Base-by-base conservation (phyloP, 2,888 invertebrate species). In the Apomyelois bistriatella region DNA sequence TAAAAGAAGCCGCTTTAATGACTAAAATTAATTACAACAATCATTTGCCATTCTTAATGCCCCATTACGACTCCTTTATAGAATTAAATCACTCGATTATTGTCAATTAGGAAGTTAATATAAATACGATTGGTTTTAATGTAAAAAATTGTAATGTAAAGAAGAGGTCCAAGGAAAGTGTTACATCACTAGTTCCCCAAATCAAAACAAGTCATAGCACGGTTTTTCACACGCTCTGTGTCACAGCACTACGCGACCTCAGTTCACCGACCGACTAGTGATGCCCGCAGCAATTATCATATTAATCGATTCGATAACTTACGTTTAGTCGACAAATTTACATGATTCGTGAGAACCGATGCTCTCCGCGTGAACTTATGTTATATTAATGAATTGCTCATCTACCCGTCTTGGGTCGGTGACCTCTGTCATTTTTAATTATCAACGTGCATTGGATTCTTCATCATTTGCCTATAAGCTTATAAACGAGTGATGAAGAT, bases 161-260 rank as follows among this genome's bases (percentile, higher is more conserved):
- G 17, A 41, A 35, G n/a, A n/a, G n/a, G 46, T 46, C 37, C 38
- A 28, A 55, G 46, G 58, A 55, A 56, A 58, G 58, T 58, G 43
- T 37, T 58, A 41, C 48, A 53, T 58, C 55, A 52, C 50, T 42
- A 28, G 50, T 63, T 72, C 71, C 68, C 71, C 66, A 74, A 68
- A 68, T 64, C 64, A 12, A 42, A 43, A 43, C 68, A 62, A 68
- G 64, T 65, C 55, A 61, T 58, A 55, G 67, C 63, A 63, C 57
- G 95, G 94, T 82, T 92, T 72, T 97, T 97, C 71, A 97, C 97
- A 80, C 97, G 97, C 88, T 95, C 95, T 88, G 95, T 97, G 91
- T 95, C 96, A 83, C 87, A 79, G 73, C 78, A 78, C 71, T 74
- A 78, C 69, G 77, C 81, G 80, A 84, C 75, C 78, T 70, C 71